Conservation (phyloP, 30 jellyfish, hydroid and myxozoan genomes). For the Calvadosia cruxmelitensis region DNA sequence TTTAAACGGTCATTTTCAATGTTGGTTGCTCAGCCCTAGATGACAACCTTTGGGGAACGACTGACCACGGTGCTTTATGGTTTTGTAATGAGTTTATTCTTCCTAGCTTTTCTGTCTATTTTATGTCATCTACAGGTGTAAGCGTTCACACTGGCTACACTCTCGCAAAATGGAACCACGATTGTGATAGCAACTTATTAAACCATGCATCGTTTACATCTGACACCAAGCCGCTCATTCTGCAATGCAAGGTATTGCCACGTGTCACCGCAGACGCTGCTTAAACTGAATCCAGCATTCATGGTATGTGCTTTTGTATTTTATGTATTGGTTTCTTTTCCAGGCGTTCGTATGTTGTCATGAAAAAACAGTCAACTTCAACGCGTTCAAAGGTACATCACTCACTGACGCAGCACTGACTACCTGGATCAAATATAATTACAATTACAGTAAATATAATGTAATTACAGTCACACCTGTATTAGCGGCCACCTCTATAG, state of each 20-base stretch:
- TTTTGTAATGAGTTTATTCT: no score
- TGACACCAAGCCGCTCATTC: conserved; percentile 57
- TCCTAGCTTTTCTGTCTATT: background rate
- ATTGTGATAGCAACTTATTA: conserved; percentile 12
- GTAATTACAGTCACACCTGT: no score
- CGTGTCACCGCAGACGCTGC: no score
- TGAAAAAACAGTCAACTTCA: conserved; percentile 60
- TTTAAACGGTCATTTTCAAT: no score
- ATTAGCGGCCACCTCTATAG: no score
- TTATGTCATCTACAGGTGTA: conserved; percentile 86
- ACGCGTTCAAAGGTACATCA: conserved; percentile 74
- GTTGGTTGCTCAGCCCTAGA: no score
- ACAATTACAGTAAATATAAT: no score
- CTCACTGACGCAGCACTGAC: background rate
- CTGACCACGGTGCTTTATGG: no score
- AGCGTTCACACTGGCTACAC: conserved; percentile 48
- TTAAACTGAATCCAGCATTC: no score
- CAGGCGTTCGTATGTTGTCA: conserved; percentile 78
- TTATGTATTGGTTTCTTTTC: background rate
- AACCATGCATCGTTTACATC: conserved; percentile 77
- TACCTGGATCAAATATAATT: no score
- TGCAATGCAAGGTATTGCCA: conserved; percentile 58
- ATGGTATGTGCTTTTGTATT: background rate
- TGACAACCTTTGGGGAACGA: no score
- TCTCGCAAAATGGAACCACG: conserved; percentile 82